Percentiles rank a stretch among this genome's conserved stretches.
Conservation (phyloP, 2,113 vertebrate genomes). For the Caretta caretta region DNA sequence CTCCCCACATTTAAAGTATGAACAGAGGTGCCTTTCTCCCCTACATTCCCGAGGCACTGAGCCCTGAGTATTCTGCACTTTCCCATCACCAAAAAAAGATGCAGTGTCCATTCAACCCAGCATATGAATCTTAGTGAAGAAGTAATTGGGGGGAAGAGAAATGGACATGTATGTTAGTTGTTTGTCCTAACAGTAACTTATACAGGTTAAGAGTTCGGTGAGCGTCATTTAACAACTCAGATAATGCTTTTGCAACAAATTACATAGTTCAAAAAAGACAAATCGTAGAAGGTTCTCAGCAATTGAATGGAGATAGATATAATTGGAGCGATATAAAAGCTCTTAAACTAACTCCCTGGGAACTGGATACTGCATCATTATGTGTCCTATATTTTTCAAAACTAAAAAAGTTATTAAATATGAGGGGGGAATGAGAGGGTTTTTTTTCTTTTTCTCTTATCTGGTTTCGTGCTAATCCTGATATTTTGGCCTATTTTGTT, state of each 20-base stretch:
- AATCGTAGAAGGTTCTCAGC: background rate
- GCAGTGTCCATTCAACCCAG: background rate
- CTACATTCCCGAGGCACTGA: background rate
- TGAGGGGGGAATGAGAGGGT: background rate
- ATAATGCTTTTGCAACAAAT: background rate
- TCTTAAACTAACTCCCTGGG: background rate
- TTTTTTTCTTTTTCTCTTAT: background rate
- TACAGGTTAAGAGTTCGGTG: background rate
- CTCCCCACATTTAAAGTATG: background rate
- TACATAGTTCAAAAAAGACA: background rate
- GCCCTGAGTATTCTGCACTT: background rate
- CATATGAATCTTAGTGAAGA: background rate
- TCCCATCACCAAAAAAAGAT: background rate
- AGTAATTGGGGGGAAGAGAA: background rate
- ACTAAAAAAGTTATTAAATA: accelerated
- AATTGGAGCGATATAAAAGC: background rate
- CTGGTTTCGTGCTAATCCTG: background rate
- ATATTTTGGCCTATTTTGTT: background rate
- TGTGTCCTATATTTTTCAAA: background rate
- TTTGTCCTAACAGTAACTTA: background rate
- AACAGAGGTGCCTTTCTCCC: background rate
- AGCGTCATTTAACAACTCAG: accelerated
- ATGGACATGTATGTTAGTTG: background rate
- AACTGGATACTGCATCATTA: accelerated
- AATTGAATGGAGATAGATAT: accelerated